Evolutionary conservation across 1,140 invertebrate genomes (phyloP).

Genomic region (Nymphalis io): DNA sequence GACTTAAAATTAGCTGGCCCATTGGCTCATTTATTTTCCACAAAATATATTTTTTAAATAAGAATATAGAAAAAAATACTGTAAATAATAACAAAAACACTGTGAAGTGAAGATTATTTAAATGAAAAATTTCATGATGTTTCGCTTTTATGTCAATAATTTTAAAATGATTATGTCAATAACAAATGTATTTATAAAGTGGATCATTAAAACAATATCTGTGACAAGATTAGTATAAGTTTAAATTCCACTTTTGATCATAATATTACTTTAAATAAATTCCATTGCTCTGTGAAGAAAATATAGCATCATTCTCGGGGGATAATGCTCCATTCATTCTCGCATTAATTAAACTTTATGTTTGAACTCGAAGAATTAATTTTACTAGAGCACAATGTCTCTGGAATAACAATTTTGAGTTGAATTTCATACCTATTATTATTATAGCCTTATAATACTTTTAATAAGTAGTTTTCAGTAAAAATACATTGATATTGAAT

Average conservation of each 20-base stretch:
- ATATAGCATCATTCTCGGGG: conserved; percentile 35
- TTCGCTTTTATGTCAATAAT: too few relatives aligned
- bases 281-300: conserved; percentile 19
- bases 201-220: neutral
- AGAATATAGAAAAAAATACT: too few relatives aligned
- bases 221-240: neutral
- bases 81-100: too few relatives aligned
- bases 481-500: neutral
- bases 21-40: too few relatives aligned
- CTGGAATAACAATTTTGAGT: conserved; percentile 23
- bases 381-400: conserved; percentile 29
- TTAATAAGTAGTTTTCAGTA: neutral
- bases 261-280: conserved; percentile 17
- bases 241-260: neutral
- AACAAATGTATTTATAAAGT: neutral
- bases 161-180: too few relatives aligned
- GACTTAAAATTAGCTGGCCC: too few relatives aligned
- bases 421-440: conserved; percentile 10
- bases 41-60: too few relatives aligned
- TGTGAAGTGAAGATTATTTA: too few relatives aligned
- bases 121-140: too few relatives aligned
- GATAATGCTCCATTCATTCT: conserved; percentile 38
- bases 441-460: neutral
- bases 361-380: conserved; percentile 37
- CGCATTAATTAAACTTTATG: conserved; percentile 47